These are phyloP conservation scores for Marasmarcha lunaedactyla DNA, from an alignment of 2,888 invertebrate species.

Conservation along the genomic window DNA sequence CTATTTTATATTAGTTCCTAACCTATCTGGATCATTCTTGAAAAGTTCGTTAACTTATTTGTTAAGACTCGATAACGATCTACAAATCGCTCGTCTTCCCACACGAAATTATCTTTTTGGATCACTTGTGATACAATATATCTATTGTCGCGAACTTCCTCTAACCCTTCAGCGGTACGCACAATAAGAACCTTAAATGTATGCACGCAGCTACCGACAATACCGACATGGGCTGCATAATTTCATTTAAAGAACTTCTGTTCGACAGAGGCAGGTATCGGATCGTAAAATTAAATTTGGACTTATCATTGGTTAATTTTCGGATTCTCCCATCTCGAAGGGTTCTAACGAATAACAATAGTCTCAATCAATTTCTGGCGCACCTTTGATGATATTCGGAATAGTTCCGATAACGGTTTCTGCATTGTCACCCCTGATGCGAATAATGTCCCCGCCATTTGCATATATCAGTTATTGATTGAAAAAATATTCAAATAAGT, in stretches of 20 bases:
- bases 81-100: constrained; percentile 61
- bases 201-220: constrained; percentile 55
- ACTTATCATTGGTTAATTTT: constrained; percentile 68
- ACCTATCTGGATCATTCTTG: constrained; percentile 44
- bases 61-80: constrained; percentile 68
- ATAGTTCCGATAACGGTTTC: constrained; percentile 64
- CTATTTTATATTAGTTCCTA: too few relatives aligned
- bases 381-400: constrained; percentile 64
- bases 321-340: constrained; percentile 50
- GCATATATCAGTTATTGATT: constrained; percentile 69
- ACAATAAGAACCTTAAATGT: constrained; percentile 61
- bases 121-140: constrained; percentile 43
- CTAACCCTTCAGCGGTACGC: constrained; percentile 46
- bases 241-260: constrained; percentile 64
- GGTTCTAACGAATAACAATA: constrained; percentile 50
- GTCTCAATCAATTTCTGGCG: constrained; percentile 58
- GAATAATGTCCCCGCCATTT: constrained; percentile 51
- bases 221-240: constrained; percentile 64
- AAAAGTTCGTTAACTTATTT: constrained; percentile 42
- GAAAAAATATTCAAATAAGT: constrained; percentile 63
- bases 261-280: constrained; percentile 59
- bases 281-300: constrained; percentile 68
- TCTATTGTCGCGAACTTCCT: constrained; percentile 44
- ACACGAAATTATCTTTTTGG: constrained; percentile 46
- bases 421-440: constrained; percentile 44